Evolutionary conservation across 2,888 invertebrate genomes (phyloP).

Genomic region (Hyles lineata): DNA sequence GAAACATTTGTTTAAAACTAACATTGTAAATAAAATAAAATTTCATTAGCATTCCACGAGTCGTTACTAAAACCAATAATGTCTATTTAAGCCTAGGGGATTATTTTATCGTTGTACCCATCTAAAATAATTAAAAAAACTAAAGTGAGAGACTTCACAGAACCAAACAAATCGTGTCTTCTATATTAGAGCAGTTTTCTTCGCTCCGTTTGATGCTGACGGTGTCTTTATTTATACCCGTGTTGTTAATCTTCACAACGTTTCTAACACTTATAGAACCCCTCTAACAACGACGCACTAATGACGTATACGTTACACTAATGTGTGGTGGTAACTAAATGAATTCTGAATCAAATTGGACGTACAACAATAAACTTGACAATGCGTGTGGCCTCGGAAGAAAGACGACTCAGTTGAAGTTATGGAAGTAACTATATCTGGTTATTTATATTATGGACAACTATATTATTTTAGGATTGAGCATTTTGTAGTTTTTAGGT

Average conservation of each 20-base stretch:
- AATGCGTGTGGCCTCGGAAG: slow-evolving; percentile 17
- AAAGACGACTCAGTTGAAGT: background rate
- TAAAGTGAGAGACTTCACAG: background rate
- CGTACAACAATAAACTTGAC: slow-evolving; percentile 19
- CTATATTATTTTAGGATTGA: background rate
- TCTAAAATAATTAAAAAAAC: slow-evolving; percentile 1
- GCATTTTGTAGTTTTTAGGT: background rate
- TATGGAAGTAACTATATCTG: background rate
- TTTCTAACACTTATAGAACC: background rate
- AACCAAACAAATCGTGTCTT: background rate
- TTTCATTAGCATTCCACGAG: background rate
- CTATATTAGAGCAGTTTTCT: background rate
- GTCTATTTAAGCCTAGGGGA: background rate
- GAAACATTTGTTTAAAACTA: too few relatives aligned
- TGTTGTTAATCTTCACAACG: slow-evolving; percentile 15
- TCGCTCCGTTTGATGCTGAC: background rate
- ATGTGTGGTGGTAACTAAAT: slow-evolving; percentile 1
- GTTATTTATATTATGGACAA: background rate
- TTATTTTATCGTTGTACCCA: background rate
- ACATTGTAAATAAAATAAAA: too few relatives aligned
- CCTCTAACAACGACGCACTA: background rate
- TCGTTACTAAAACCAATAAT: background rate
- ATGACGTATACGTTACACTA: slow-evolving; percentile 21
- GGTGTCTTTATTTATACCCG: slow-evolving; percentile 8
- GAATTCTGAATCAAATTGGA: slow-evolving; percentile 21